Base-by-base conservation (phyloP, 1,140 invertebrate species). In the Apis dorsata region DNA sequence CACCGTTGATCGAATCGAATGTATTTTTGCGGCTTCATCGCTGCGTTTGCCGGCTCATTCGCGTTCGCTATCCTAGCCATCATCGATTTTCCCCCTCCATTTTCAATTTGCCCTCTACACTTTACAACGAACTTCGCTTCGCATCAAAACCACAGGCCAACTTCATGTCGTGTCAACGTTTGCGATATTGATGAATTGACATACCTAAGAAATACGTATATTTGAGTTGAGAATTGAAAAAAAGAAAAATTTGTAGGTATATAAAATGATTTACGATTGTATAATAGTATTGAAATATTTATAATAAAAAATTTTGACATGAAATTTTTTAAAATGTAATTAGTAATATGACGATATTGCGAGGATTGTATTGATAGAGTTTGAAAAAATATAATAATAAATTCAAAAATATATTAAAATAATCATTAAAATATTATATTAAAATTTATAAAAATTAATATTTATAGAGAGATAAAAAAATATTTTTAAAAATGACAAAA, bases 1-100 rank as follows among this genome's bases (percentile, higher is more conserved):
- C 72, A 75, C 53, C 71, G 53, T 15, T 81, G 71, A 75, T 81
- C 79, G 62, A 81, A 81, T 81, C 79, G 55, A 75, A 65, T 75
- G 79, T 81, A 81, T 81, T 81, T 81, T 81, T 81, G 70, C 62
- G 71, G 63, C 34, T 74, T 81, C 51, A 66, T 81, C 71, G 10
- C 62, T 28, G 51, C 51, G 69, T 51, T 72, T 70, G 34, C 62
- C 11, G 62, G 28, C 13, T 59, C 53, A 55, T 73, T 74, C 71
- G 71, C 79, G 34, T 21, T 62, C 24, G 21, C 62, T 11, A 19
- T 49, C 11, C 51, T 0, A 17, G 15, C 24, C 12, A 7, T 15
- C 51, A 81, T 81, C 72, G 71, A 75, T 81, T 63, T 66, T 44
- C 34, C 49, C 49, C 28, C 51, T 19, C 59, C 15, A 28, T 66